Conservation (phyloP, 2,797 vertebrate genomes). For the Tamandua tetradactyla region DNA sequence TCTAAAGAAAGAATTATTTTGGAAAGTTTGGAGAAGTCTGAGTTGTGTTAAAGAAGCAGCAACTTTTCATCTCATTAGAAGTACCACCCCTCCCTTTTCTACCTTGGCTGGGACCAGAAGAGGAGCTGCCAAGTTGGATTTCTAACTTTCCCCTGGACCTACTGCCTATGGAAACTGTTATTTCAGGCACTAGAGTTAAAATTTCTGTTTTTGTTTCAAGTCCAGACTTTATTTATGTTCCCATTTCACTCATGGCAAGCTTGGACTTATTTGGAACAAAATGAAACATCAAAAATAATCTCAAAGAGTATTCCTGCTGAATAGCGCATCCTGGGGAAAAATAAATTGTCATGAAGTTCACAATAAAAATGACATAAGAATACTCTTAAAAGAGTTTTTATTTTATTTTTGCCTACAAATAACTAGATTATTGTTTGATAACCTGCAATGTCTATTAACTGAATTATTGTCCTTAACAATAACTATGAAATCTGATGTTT, state of each 20-base stretch:
- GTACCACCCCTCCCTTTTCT: neutral
- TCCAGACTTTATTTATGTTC: slow-evolving; percentile 26
- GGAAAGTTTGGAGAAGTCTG: slow-evolving; percentile 29
- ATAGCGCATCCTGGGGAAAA: slow-evolving; percentile 21
- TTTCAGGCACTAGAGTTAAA: slow-evolving; percentile 60
- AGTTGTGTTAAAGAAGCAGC: neutral
- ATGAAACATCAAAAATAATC: slow-evolving; percentile 43
- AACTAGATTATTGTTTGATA: neutral
- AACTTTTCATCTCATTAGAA: slow-evolving; percentile 8
- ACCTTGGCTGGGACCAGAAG: slow-evolving; percentile 7
- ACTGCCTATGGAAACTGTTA: slow-evolving; percentile 64
- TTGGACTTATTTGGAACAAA: slow-evolving; percentile 56
- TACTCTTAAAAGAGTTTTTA: neutral
- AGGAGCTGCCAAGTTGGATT: slow-evolving; percentile 14
- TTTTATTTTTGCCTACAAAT: slow-evolving; percentile 26
- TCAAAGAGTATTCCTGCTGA: slow-evolving; percentile 49
- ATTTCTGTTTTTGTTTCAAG: neutral
- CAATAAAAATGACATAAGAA: neutral
- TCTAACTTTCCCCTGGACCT: slow-evolving; percentile 58
- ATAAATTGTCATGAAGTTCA: neutral
- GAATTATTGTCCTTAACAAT: slow-evolving; percentile 11
- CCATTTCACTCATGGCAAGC: slow-evolving; percentile 50
- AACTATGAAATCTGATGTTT: neutral
- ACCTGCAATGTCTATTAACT: neutral
- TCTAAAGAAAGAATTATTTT: slow-evolving; percentile 35